Base-by-base conservation (phyloP, 35 echinoderm and acorn worm species). In the Eucidaris tribuloides region DNA sequence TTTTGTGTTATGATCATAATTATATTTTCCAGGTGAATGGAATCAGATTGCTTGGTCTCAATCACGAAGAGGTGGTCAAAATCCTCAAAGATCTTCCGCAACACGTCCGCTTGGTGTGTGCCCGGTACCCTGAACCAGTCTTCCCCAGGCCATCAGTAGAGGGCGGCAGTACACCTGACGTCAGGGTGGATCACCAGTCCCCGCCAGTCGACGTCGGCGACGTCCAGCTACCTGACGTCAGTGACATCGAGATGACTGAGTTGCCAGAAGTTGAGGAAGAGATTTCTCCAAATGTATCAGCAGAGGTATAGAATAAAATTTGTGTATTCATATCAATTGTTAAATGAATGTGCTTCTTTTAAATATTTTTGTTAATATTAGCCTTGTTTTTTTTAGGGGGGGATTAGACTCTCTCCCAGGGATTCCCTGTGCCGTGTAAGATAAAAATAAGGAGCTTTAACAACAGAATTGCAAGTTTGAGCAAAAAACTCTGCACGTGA, bases 21-120 rank as follows among this genome's bases (percentile, higher is more conserved):
- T 64, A 13, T 15, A 33, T 30, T 34, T 7, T 19, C 5, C 61
- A 92, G 89, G 94, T 97, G 9, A 97, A 97, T 68, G 94, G 94
- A 15, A 86, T 66, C 7, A 68, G 63, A 46, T 87, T 93, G 34
- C 79, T 93, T 25, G 91, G 96, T 36, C 46, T 89, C 15, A 99
- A 99, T 45, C 96, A 99, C 58, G 65, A 86, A 2, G 96, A 93
- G 32, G 96, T 99, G 1, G 90, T 99, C 6, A 92, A 86, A 41
- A 99, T 91, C 19, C 96, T 99, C 34, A 88, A 92, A 14, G 86
- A 85, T 29, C 87, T 99, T 11, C 96, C 96, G 5, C 35, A 88
- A 37, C 83, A 99, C 31, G 91, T 99, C 4, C 71, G 79, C 3
- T 56, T 99, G 11, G 82, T 99, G 5, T 92, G 90, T 36, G 96